Percentiles rank a stretch among this genome's conserved stretches.
phyloP scores from a whole-genome alignment of 2,888 invertebrate species.

The Leucophenga montana region DNA sequence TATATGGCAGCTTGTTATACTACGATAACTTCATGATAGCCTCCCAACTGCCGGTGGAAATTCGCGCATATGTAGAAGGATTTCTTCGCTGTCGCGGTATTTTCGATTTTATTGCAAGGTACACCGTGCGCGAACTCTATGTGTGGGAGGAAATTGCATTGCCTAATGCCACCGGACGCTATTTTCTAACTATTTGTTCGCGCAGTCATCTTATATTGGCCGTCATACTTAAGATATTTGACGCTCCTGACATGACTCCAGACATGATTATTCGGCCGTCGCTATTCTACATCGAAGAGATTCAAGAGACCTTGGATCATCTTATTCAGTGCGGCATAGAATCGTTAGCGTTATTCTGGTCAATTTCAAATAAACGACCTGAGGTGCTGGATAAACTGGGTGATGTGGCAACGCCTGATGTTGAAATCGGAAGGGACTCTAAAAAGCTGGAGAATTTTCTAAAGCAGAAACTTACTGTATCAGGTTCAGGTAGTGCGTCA shows the following conservation, averaged over 20 bases:
- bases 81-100: conserved; percentile 85
- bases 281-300: conserved; percentile 89
- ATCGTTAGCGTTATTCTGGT: conserved; percentile 80
- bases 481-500: conserved; percentile 29
- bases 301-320: conserved; percentile 86
- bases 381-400: conserved; percentile 57
- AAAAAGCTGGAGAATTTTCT: conserved; percentile 56
- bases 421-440: conserved; percentile 47
- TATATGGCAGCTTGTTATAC: conserved; percentile 75
- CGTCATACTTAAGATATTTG: conserved; percentile 77
- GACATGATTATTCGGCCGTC: conserved; percentile 59
- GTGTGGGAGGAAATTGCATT: conserved; percentile 82
- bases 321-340: conserved; percentile 84
- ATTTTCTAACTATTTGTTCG: conserved; percentile 84
- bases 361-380: conserved; percentile 79
- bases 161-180: conserved; percentile 72
- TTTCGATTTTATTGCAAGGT: conserved; percentile 79
- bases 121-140: conserved; percentile 81
- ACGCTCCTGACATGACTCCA: conserved; percentile 55
- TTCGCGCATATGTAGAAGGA: conserved; percentile 83
- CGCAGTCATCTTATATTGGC: conserved; percentile 81
- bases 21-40: conserved; percentile 77
- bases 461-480: conserved; percentile 52
- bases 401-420: conserved; percentile 36
- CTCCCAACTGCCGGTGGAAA: conserved; percentile 83